Evolutionary conservation across 2,797 vertebrate species (phyloP), one percentile per base, ranked within the genome.

Genomic region (Poliocrania exsul): DNA sequence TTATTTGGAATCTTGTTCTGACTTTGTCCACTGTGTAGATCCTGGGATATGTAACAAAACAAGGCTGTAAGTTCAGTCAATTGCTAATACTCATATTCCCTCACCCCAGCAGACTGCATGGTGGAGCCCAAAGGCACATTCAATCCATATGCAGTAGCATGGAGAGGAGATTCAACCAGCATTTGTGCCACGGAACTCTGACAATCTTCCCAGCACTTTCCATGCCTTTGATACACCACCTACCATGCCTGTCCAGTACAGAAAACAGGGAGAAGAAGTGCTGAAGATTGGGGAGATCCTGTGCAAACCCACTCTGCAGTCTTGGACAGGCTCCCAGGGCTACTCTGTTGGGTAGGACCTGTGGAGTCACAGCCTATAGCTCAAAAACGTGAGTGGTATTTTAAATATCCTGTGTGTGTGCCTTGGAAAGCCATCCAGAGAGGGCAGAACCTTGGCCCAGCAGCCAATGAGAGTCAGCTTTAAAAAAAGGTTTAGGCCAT

Each of bases 61-160:
- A 35, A 77, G 28, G 11, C 17, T 85, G n/a, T 64, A 54, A 50
- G 37, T 40, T 71, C 38, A 86, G 17, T 44, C 72, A 53, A 0
- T 60, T 72, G 47, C 26, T 47, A 79, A 5, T 26, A 60, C 4
- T 42, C 0, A 0, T 13, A 29, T n/a, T 1, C 26, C 9, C 38
- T 81, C 38, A 54, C 14, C 29, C 29, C 33, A 42, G 56, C 1
- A 46, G n/a, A 24, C 2, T 3, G 29, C 31, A 13, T 11, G 33
- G 4, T 0, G 1, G 42, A 69, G 6, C 15, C 23, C 26, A 42
- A 80, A 85, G 46, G 17, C n/a, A 14, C 35, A 5, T 64, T 61
- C 37, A 47, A 5, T 24, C 33, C 71, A 37, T 0, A 0, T 38
- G 44, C 21, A 67, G 44, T 23, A 79, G 33, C 33, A 29, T 5